Percentiles rank a stretch among this genome's conserved stretches.
These are phyloP conservation scores for Caradrina kadenii DNA, from an alignment of 2,888 invertebrate genomes.

Conservation along the genomic window DNA sequence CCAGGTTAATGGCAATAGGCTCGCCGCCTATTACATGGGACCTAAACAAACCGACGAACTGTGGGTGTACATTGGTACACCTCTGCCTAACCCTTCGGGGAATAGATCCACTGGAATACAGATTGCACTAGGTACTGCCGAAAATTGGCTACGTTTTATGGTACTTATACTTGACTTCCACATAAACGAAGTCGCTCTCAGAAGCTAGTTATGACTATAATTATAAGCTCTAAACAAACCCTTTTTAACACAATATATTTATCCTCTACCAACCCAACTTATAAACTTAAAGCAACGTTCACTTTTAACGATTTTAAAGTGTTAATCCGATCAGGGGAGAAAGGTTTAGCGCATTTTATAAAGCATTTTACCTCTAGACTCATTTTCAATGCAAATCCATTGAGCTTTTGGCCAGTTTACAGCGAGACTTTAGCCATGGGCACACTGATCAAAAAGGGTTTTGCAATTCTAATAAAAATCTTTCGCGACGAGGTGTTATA, in stretches of 20 bases:
- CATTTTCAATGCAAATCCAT: constrained; percentile 84
- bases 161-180: too few relatives aligned
- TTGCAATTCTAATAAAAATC: not conserved
- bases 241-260: not conserved
- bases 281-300: constrained; percentile 45
- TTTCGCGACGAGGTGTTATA: too few relatives aligned
- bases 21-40: too few relatives aligned
- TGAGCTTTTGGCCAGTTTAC: constrained; percentile 67
- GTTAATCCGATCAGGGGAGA: constrained; percentile 66
- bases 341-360: constrained; percentile 80
- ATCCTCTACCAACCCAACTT: not conserved
- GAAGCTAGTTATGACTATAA: not conserved
- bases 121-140: too few relatives aligned
- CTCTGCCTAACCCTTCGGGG: too few relatives aligned
- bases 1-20: too few relatives aligned
- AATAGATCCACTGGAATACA: too few relatives aligned
- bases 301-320: constrained; percentile 73
- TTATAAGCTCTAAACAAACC: not conserved
- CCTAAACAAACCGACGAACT: too few relatives aligned
- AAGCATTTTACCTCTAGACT: constrained; percentile 75
- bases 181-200: not conserved
- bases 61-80: too few relatives aligned
- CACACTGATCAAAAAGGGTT: constrained; percentile 20
- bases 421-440: constrained; percentile 57
- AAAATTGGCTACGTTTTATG: too few relatives aligned